phyloP scores from a whole-genome alignment of 2,113 vertebrate species.

The Albula goreensis region DNA sequence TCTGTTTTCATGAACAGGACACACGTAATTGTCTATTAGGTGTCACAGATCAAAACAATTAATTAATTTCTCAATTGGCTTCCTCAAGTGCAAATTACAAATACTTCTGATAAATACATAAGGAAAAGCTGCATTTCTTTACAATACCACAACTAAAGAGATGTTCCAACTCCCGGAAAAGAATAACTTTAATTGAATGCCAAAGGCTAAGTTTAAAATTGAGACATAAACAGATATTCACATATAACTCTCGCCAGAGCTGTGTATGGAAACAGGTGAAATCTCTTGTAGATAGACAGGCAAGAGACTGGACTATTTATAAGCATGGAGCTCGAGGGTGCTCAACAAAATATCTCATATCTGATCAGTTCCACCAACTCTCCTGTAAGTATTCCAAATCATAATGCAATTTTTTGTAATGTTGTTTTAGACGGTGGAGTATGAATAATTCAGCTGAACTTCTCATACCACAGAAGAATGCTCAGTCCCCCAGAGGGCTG shows the following conservation, averaged over 20 bases:
- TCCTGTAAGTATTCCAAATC: slow-evolving; percentile 9
- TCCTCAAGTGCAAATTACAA: neutral
- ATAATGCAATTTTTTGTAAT: slow-evolving; percentile 35
- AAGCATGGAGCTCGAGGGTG: slow-evolving; percentile 6
- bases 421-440: slow-evolving; percentile 46
- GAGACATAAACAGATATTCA: neutral
- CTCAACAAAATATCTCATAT: slow-evolving; percentile 28
- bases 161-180: neutral
- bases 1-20: neutral
- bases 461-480: slow-evolving; percentile 34
- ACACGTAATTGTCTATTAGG: neutral
- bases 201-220: neutral
- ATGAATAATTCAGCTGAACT: slow-evolving; percentile 56
- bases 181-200: neutral
- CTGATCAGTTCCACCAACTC: slow-evolving; percentile 40
- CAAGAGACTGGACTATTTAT: neutral
- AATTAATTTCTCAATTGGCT: neutral
- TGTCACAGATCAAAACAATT: neutral
- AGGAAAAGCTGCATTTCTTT: neutral
- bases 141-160: neutral
- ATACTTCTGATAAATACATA: neutral
- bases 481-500: slow-evolving; percentile 6
- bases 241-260: neutral
- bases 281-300: neutral
- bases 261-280: slow-evolving; percentile 19